phyloP scores from a whole-genome alignment of 1,140 invertebrate species.

The Venturia canescens region DNA sequence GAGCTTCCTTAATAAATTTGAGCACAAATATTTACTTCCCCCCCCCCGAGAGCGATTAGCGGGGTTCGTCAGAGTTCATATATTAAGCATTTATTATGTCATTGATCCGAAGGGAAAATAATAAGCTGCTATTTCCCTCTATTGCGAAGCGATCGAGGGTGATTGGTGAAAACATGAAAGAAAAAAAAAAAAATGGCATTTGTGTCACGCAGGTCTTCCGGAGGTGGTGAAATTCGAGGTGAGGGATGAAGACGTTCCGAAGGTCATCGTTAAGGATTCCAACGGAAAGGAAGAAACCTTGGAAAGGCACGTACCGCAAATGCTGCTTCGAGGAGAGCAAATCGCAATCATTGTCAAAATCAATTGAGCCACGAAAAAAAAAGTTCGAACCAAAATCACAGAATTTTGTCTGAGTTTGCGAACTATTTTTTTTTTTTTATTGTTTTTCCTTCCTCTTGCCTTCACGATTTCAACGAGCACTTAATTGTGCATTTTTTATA shows the following conservation, averaged over 20 bases:
- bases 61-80: too few relatives aligned
- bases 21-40: too few relatives aligned
- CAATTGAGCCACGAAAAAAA: conserved; percentile 55
- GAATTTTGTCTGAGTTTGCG: background rate
- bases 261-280: conserved; percentile 76
- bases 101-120: background rate
- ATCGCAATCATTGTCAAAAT: conserved; percentile 81
- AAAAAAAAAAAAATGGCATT: conserved; percentile 9
- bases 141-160: background rate
- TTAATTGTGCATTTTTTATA: background rate
- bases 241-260: conserved; percentile 70
- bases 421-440: background rate
- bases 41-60: too few relatives aligned
- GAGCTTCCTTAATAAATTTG: too few relatives aligned
- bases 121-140: too few relatives aligned
- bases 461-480: background rate
- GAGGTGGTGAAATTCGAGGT: conserved; percentile 22
- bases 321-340: conserved; percentile 91
- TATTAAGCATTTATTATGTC: background rate
- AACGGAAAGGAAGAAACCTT: conserved; percentile 83
- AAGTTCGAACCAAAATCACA: background rate
- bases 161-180: too few relatives aligned
- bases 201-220: conserved; percentile 52
- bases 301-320: conserved; percentile 85
- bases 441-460: too few relatives aligned